Percentiles rank a stretch among this genome's conserved stretches.
These are phyloP conservation scores for Oscheius sp. DNA, from an alignment of 2,888 invertebrate species.

Conservation along the genomic window DNA sequence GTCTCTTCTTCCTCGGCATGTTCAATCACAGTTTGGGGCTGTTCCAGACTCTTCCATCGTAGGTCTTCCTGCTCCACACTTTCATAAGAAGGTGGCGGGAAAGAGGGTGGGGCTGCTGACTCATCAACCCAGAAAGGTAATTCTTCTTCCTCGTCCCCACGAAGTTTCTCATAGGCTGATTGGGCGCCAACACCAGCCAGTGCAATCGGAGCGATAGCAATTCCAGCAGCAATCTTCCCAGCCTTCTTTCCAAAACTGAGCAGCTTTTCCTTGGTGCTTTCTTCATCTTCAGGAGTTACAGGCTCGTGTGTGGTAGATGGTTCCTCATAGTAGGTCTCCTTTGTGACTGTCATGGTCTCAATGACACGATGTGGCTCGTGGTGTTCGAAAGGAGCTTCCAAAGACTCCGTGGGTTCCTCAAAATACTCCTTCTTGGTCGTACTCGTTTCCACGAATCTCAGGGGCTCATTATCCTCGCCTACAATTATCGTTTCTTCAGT, in stretches of 20 bases:
- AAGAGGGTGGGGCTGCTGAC: no score
- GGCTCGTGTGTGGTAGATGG: conserved; percentile 3
- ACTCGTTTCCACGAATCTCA: background rate
- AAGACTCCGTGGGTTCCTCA: conserved; percentile 14
- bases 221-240: conserved; percentile 60
- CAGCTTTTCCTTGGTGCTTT: conserved; percentile 19
- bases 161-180: conserved; percentile 36
- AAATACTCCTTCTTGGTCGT: background rate
- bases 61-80: no score
- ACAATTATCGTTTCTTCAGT: background rate
- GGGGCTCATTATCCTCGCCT: conserved; percentile 2
- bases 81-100: no score
- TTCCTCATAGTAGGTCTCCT: conserved; percentile 20
- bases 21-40: no score
- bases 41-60: no score
- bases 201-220: conserved; percentile 55
- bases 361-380: conserved; percentile 10
- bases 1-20: no score
- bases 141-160: conserved; percentile 26
- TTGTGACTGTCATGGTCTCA: background rate
- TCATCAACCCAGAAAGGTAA: background rate
- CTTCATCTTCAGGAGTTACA: conserved; percentile 1
- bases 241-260: conserved; percentile 47
- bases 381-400: background rate
- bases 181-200: conserved; percentile 57